Conservation (phyloP, 2,113 vertebrate genomes). For the Acinonyx jubatus region DNA sequence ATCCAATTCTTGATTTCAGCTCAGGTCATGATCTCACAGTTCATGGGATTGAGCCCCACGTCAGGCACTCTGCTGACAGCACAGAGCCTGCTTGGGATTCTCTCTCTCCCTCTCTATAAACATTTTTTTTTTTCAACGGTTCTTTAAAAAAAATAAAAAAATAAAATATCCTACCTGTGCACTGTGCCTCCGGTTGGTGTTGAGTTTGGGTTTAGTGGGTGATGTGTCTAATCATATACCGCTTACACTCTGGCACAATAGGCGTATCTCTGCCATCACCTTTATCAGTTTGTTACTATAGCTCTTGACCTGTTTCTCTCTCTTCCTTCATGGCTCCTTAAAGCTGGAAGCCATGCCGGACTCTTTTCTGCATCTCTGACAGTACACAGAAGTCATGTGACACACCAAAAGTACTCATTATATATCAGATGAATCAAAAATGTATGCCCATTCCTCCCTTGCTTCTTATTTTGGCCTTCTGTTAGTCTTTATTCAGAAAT, state of each 20-base stretch:
- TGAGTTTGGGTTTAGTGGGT: not conserved
- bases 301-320: not conserved
- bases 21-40: no score
- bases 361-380: not conserved
- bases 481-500: not conserved
- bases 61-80: no score
- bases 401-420: fast-evolving
- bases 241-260: no score
- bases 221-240: not conserved
- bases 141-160: no score
- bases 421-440: not conserved
- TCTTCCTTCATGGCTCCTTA: no score
- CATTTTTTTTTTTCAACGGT: no score
- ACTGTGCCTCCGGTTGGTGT: not conserved
- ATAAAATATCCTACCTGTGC: fast-evolving
- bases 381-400: fast-evolving
- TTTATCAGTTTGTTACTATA: fast-evolving
- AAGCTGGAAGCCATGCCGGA: not conserved
- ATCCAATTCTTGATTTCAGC: no score
- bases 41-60: no score
- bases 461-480: not conserved
- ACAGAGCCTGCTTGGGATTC: no score
- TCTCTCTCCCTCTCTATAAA: no score
- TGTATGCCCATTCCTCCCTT: fast-evolving
- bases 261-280: not conserved